Conservation (phyloP, 1,140 invertebrate species). For the Copidosoma floridanum region DNA sequence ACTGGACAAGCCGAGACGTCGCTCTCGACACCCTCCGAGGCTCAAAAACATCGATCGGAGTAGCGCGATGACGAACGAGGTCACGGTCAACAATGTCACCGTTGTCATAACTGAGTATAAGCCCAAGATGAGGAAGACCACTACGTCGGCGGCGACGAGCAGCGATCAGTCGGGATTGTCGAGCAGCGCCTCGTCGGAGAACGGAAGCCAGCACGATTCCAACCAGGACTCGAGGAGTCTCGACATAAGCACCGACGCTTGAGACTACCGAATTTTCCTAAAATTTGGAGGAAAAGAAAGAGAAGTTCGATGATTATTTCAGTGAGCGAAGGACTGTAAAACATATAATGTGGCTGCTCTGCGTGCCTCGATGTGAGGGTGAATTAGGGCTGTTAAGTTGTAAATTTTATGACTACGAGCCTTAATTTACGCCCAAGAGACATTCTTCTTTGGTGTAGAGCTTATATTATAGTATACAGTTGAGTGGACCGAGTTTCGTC, state of each 20-base stretch:
- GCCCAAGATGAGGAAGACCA: slow-evolving; percentile 69
- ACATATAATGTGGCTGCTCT: no score
- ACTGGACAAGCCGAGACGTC: slow-evolving; percentile 51
- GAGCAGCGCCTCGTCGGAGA: slow-evolving; percentile 63
- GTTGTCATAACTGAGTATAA: slow-evolving; percentile 96
- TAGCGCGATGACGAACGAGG: slow-evolving; percentile 85
- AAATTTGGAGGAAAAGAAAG: background rate
- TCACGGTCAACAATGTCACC: slow-evolving; percentile 94
- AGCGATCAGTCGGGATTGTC: slow-evolving; percentile 58
- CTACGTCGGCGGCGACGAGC: no score
- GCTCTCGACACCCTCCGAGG: slow-evolving; percentile 66
- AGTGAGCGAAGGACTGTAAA: no score
- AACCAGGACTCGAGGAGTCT: slow-evolving; percentile 62
- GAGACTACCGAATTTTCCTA: no score
- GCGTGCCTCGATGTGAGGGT: no score
- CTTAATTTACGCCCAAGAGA: no score
- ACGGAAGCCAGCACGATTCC: slow-evolving; percentile 64
- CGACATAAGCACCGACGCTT: slow-evolving; percentile 54
- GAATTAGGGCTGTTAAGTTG: no score
- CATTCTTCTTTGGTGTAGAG: no score
- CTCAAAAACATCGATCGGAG: slow-evolving; percentile 88
- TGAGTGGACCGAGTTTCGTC: no score
- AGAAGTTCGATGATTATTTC: no score
- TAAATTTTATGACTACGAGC: no score
- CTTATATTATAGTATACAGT: no score